A percentile compares a stretch with the other conserved stretches of the same genome.
Evolutionary conservation across 2,113 vertebrate genomes (phyloP).

Genomic region (Antigone vipio): DNA sequence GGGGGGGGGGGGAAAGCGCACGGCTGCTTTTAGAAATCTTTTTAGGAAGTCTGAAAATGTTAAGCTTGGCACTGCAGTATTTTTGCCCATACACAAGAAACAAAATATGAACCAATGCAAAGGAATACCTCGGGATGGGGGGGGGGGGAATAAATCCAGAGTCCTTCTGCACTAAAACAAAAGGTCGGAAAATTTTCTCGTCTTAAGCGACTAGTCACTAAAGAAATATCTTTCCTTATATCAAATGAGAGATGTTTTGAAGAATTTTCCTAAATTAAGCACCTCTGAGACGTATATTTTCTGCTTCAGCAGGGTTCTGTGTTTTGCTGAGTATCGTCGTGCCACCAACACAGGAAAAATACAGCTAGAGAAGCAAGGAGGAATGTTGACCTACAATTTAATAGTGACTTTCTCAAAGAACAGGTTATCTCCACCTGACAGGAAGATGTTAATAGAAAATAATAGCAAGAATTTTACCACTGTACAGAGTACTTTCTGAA

Average conservation of each 20-base stretch:
- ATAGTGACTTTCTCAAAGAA: neutral
- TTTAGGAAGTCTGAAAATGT: neutral
- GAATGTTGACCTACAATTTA: neutral
- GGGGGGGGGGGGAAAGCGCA: too few relatives aligned
- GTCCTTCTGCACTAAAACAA: neutral
- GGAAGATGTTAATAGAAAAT: neutral
- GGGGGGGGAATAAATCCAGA: neutral
- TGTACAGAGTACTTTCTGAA: neutral
- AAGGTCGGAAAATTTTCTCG: neutral
- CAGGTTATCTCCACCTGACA: neutral
- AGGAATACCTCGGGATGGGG: neutral
- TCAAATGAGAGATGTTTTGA: neutral
- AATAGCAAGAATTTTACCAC: neutral
- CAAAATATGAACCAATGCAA: neutral
- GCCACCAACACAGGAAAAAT: neutral
- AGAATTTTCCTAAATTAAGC: neutral
- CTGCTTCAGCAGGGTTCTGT: neutral
- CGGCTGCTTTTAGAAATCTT: neutral
- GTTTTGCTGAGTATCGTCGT: neutral
- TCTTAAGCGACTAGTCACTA: neutral
- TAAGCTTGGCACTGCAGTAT: neutral
- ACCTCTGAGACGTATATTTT: neutral
- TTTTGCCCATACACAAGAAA: neutral
- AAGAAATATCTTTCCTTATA: neutral
- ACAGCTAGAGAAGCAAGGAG: neutral